Evolutionary conservation across 2,888 invertebrate genomes (phyloP).

Genomic region (Rugalucina vietnamica): DNA sequence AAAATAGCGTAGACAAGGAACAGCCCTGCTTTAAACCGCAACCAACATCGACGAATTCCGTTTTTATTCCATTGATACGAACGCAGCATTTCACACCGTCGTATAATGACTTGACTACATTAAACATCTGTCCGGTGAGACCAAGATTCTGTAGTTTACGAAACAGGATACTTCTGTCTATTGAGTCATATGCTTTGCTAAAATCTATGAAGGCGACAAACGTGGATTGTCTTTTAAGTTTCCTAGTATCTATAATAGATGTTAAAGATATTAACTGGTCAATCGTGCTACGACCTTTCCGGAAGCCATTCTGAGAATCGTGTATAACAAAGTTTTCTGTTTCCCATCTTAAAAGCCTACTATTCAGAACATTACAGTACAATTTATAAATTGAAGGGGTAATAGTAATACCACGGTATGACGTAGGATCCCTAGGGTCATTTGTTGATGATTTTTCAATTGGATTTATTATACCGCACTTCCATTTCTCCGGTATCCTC

Average conservation of each 20-base stretch:
- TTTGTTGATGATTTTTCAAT: background rate
- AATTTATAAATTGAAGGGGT: background rate
- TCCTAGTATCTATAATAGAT: background rate
- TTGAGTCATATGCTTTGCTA: conserved; percentile 7
- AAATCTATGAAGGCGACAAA: conserved; percentile 7
- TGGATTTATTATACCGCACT: background rate
- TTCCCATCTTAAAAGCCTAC: background rate
- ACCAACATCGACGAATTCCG: background rate
- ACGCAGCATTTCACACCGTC: conserved; percentile 8
- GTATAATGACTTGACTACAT: background rate
- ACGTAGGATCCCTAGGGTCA: background rate
- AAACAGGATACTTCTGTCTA: background rate
- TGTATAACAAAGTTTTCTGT: background rate
- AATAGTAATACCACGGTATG: background rate
- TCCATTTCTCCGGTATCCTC: background rate
- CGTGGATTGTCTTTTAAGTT: conserved; percentile 1
- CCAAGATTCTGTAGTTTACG: background rate
- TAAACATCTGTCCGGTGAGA: background rate
- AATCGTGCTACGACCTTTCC: background rate
- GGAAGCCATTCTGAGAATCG: background rate
- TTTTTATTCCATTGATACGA: background rate
- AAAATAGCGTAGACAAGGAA: background rate
- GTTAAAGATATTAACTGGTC: background rate
- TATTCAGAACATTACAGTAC: background rate
- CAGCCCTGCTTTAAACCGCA: conserved; percentile 20